Percentiles rank a stretch among this genome's conserved stretches.
Conservation (phyloP, 2,797 vertebrate species). For the Selene dorsalis region DNA sequence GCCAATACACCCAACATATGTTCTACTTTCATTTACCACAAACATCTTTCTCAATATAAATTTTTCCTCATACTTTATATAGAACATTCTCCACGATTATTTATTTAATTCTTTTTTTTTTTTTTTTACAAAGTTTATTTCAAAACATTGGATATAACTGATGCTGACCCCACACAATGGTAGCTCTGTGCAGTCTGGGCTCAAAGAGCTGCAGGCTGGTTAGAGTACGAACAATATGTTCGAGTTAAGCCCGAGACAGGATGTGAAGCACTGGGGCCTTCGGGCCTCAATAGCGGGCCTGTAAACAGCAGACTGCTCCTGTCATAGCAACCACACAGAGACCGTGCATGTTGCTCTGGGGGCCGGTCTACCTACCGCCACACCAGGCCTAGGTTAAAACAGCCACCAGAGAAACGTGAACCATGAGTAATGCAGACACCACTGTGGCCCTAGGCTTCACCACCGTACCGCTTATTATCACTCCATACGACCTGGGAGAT, state of each 20-base stretch:
- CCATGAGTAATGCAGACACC: constrained; percentile 82
- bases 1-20: constrained; percentile 47
- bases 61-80: constrained; percentile 11
- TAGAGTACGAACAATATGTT: constrained; percentile 80
- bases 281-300: constrained; percentile 73
- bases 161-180: constrained; percentile 22
- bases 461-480: constrained; percentile 68
- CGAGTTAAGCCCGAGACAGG: constrained; percentile 77
- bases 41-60: background rate
- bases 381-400: constrained; percentile 78
- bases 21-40: constrained; percentile 41
- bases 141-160: constrained; percentile 12
- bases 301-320: constrained; percentile 83
- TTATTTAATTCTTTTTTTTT: background rate
- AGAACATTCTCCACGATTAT: constrained; percentile 22
- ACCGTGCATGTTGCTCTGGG: constrained; percentile 74
- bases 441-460: constrained; percentile 70
- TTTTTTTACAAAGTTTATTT: constrained; percentile 31
- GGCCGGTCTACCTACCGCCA: constrained; percentile 81
- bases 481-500: constrained; percentile 57
- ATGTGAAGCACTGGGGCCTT: constrained; percentile 78
- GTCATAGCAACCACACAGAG: constrained; percentile 76
- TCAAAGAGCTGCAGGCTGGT: constrained; percentile 71
- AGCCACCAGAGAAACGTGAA: constrained; percentile 79
- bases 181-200: constrained; percentile 38